Evolutionary conservation across 2,113 vertebrate species (phyloP), one percentile per base, ranked within the genome.

Genomic region (Triplophysa tibetana): DNA sequence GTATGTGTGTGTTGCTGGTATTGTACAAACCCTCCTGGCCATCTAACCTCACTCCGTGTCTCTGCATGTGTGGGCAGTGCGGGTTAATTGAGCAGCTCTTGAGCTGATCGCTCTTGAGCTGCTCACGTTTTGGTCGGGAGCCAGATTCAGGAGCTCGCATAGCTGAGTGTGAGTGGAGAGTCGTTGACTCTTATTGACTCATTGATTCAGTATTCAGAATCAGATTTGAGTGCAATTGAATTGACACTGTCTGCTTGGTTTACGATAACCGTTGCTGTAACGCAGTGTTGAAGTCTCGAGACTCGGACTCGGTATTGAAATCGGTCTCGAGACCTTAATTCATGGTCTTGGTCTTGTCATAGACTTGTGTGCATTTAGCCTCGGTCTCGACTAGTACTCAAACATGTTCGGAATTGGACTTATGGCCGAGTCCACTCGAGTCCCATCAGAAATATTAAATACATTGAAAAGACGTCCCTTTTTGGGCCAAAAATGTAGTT

Each of bases 71-170:
- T 80, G 78, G 78, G 81, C 64, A 78, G 64, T 65, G 41, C 60
- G 76, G 81, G 83, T 68, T 82, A 84, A 82, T 82, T 84, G 80
- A 82, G 83, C 80, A 82, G 76, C 74, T 73, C 76, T 82, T 76
- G 70, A 84, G 76, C 70, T 81, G 83, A 84, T 81, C 75, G 65
- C 64, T 21, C 77, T 58, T 60, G 83, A 43, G 62, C 83, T 79
- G 77, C 50, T 33, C 58, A 65, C 1, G 33, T 70, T 75, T 74
- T 81, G 83, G 83, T 80, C 56, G 56, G 17, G 56, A 81, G 83
- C 79, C 83, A 84, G 50, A 65, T 54, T 77, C 65, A 77, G 61
- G 26, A 78, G 68, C 50, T 65, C 65, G 75, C 13, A 24, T 67
- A 52, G 67, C 23, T 65, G n/a, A n/a, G n/a, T n/a, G n/a, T n/a